A percentile compares a stretch with the other conserved stretches of the same genome.
Conservation (phyloP, 2,113 vertebrate species). For the Diadophis punctatus region DNA sequence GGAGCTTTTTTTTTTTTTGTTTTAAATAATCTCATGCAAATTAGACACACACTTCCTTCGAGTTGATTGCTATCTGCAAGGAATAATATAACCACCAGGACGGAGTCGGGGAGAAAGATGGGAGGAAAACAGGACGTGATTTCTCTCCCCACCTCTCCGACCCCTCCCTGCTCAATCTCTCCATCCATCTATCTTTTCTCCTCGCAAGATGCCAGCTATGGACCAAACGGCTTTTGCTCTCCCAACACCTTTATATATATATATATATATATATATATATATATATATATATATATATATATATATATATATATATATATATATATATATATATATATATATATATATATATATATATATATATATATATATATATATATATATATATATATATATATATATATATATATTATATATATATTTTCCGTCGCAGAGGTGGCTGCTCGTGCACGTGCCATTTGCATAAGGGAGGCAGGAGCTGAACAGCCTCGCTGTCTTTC, state of each 20-base stretch:
- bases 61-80: conserved; percentile 85
- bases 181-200: neutral
- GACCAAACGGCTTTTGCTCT: conserved; percentile 51
- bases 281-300: neutral
- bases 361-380: too few relatives aligned
- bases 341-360: too few relatives aligned
- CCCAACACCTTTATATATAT: conserved; percentile 30
- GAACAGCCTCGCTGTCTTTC: conserved; percentile 17
- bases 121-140: conserved; percentile 54
- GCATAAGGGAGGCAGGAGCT: conserved; percentile 35
- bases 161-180: neutral
- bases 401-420: neutral
- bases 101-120: conserved; percentile 60
- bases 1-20: conserved; percentile 79
- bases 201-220: conserved; percentile 34
- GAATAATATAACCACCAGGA: conserved; percentile 78
- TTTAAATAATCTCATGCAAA: conserved; percentile 88
- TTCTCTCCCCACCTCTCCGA: conserved; percentile 17
- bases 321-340: too few relatives aligned
- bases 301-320: too few relatives aligned
- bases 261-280: neutral
- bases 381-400: neutral
- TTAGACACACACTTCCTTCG: conserved; percentile 85
- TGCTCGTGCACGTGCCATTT: neutral
- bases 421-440: conserved; percentile 23